phyloP scores from a whole-genome alignment of 2,113 vertebrate species.

The Hemiscyllium ocellatum region DNA sequence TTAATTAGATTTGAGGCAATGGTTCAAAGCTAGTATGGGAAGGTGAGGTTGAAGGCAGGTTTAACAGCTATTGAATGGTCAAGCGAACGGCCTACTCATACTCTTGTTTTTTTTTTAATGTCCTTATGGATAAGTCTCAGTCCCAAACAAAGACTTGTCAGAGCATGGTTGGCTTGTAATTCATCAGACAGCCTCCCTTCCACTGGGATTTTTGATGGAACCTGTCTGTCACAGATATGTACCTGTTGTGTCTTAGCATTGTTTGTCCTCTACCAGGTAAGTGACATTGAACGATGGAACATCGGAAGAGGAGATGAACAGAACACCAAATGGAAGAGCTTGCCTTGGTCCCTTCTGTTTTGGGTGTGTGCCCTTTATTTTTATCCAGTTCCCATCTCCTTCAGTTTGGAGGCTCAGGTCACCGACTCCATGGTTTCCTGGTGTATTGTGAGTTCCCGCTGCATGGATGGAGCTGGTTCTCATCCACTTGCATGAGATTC shows the following conservation, averaged over 20 bases:
- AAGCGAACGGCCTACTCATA: no score
- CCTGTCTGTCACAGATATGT: no score
- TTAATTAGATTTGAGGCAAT: no score
- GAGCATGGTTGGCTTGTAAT: background rate
- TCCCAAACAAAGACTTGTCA: background rate
- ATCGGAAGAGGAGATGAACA: background rate
- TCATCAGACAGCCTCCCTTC: background rate
- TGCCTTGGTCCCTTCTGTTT: background rate
- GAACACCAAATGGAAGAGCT: background rate
- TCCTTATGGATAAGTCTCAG: background rate
- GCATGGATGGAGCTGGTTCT: background rate
- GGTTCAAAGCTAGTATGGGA: no score
- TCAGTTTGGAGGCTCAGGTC: background rate
- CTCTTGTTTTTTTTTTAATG: no score
- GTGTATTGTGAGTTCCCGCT: background rate
- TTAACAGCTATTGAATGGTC: no score
- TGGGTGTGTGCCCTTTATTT: background rate
- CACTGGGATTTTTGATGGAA: background rate
- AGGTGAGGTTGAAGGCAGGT: no score
- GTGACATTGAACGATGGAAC: background rate
- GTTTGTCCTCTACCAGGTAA: background rate
- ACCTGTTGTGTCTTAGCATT: background rate
- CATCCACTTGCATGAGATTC: background rate
- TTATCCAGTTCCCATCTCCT: background rate
- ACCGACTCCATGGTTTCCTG: background rate